A percentile compares a stretch with the other conserved stretches of the same genome.
Conservation (phyloP, 2,113 vertebrate genomes). For the Strix aluco region DNA sequence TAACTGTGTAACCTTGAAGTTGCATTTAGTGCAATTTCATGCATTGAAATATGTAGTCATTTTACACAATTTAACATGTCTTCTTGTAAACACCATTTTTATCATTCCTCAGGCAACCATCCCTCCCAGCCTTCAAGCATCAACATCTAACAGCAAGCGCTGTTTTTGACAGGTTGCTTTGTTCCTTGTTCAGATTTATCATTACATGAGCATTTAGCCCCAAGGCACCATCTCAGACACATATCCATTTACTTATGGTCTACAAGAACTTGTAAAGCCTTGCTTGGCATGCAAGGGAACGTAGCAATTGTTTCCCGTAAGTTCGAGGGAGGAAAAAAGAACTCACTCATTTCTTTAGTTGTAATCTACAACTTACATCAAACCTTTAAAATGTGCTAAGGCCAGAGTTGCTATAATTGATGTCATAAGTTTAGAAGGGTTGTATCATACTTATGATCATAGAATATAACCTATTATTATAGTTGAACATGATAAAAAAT, state of each 20-base stretch:
- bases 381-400: background rate
- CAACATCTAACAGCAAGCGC: background rate
- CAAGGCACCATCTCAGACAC: background rate
- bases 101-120: constrained; percentile 5
- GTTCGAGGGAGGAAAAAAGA: background rate
- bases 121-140: constrained; percentile 12
- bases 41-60: background rate
- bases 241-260: background rate
- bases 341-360: background rate
- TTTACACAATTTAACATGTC: background rate
- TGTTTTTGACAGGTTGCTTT: constrained; percentile 6
- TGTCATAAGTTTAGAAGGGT: background rate
- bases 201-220: background rate
- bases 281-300: background rate
- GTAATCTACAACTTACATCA: background rate
- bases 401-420: background rate
- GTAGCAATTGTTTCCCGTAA: background rate
- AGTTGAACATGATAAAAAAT: background rate
- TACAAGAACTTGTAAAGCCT: constrained; percentile 9
- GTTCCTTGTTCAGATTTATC: constrained; percentile 17
- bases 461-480: background rate
- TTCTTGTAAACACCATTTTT: constrained; percentile 28
- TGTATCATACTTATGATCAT: background rate
- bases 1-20: background rate
- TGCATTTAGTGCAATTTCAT: background rate